Percentiles rank a stretch among this genome's conserved stretches.
phyloP scores from a whole-genome alignment of 2,113 vertebrate genomes.

The Phoenicopterus ruber region DNA sequence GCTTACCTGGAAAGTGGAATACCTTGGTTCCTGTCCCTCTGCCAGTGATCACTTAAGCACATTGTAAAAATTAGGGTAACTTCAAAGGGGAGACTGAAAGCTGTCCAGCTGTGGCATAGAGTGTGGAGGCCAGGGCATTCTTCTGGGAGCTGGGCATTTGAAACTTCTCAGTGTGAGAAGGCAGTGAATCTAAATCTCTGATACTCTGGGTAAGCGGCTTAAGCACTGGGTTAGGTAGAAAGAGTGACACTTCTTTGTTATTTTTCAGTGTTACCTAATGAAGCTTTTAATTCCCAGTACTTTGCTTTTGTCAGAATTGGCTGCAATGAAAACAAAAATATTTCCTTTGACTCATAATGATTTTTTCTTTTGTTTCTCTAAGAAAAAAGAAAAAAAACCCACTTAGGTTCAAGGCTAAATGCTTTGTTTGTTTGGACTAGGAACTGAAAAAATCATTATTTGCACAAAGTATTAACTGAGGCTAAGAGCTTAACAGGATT shows the following conservation, averaged over 20 bases:
- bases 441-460: neutral
- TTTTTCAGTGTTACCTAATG: neutral
- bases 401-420: neutral
- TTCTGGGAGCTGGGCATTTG: neutral
- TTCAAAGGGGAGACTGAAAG: neutral
- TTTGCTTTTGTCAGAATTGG: neutral
- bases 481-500: neutral
- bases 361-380: neutral
- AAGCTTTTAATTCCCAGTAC: neutral
- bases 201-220: neutral
- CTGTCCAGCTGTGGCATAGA: neutral
- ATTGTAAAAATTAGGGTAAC: neutral
- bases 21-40: neutral
- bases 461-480: slow-evolving; percentile 19
- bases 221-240: neutral
- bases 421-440: neutral
- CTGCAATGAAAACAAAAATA: neutral
- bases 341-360: neutral
- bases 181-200: neutral
- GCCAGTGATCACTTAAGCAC: neutral
- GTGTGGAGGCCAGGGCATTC: neutral
- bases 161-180: neutral
- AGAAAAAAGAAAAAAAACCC: neutral
- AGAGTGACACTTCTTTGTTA: neutral
- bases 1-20: neutral